Conservation (phyloP, 2,797 vertebrate genomes). For the Rhinoraja longicauda region DNA sequence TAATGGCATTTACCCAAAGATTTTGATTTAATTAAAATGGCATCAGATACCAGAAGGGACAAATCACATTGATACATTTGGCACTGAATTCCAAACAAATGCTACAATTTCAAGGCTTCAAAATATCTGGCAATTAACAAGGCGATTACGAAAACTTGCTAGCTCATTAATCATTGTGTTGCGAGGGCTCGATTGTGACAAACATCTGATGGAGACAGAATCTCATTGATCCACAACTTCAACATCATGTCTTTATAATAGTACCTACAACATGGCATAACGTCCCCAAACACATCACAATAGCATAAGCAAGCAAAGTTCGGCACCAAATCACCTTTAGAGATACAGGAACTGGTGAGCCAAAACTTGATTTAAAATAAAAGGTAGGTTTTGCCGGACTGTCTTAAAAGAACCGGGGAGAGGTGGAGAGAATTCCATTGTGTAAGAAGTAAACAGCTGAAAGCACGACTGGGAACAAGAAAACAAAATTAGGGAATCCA, state of each 20-base stretch:
- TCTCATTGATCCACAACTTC: neutral
- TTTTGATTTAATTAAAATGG: neutral
- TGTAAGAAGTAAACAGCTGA: neutral
- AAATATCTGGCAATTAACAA: neutral
- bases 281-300: neutral
- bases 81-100: neutral
- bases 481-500: neutral
- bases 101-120: neutral
- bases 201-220: neutral
- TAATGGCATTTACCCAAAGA: neutral
- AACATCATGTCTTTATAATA: conserved; percentile 3
- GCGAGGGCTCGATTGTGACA: neutral
- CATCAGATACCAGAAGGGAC: neutral
- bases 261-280: too few species aligned
- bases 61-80: neutral
- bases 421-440: neutral
- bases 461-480: neutral
- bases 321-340: neutral
- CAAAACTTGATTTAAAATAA: neutral
- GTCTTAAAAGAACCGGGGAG: neutral
- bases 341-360: neutral
- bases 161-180: conserved; percentile 7
- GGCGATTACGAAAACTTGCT: neutral
- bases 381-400: neutral
- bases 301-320: neutral